Conservation (phyloP, 1,140 invertebrate genomes). For the Dreissena polymorpha region DNA sequence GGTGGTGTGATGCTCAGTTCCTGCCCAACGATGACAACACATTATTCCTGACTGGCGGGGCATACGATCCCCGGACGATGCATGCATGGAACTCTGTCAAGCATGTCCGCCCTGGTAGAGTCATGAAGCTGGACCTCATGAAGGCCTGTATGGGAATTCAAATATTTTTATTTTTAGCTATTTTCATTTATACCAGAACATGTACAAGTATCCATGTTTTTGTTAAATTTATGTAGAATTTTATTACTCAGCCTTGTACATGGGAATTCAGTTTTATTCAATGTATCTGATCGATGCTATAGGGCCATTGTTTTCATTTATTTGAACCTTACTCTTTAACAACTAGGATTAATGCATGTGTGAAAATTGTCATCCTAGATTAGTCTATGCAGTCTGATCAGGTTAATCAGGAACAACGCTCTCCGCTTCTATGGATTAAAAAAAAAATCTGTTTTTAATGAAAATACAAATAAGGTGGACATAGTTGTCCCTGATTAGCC, state of each 20-base stretch:
- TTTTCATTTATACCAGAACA: not conserved
- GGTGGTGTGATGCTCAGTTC: slow-evolving; percentile 55
- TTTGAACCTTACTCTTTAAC: not conserved
- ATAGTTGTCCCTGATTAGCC: too few species aligned
- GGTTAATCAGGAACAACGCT: too few species aligned
- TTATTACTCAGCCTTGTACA: too few species aligned
- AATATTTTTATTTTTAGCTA: too few species aligned
- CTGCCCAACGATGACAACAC: slow-evolving; percentile 43
- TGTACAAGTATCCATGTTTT: not conserved
- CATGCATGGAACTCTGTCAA: slow-evolving; percentile 13
- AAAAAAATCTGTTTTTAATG: too few species aligned
- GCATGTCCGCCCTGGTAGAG: slow-evolving; percentile 21
- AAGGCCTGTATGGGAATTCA: not conserved
- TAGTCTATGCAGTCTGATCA: too few species aligned
- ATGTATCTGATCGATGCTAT: too few species aligned
- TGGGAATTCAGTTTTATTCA: not conserved
- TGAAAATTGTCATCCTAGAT: too few species aligned
- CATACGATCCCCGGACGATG: slow-evolving; percentile 25
- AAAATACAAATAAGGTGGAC: too few species aligned
- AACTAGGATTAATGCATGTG: not conserved
- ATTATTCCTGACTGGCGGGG: slow-evolving; percentile 30
- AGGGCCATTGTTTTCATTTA: too few species aligned
- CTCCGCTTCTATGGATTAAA: too few species aligned
- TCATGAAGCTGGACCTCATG: slow-evolving; percentile 27
- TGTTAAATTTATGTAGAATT: not conserved